Evolutionary conservation across 2,797 vertebrate species (phyloP).

Genomic region (Poeciliopsis presidionis): DNA sequence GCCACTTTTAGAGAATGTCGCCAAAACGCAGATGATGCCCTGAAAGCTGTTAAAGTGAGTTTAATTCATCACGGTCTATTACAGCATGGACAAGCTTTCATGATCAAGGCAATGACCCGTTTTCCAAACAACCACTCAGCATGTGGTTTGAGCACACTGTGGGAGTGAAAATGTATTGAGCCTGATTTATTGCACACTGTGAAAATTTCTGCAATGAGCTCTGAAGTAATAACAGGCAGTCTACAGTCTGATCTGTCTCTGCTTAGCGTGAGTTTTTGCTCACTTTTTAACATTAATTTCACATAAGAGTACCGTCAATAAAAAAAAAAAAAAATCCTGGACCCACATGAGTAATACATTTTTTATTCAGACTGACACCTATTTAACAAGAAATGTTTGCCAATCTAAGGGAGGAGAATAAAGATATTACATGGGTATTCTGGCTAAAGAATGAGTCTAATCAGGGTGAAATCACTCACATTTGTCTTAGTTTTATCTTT

Average conservation of each 20-base stretch:
- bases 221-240: slow-evolving; percentile 43
- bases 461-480: slow-evolving; percentile 1
- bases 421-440: neutral
- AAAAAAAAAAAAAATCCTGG: neutral
- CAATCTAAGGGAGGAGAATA: neutral
- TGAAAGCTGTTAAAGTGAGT: slow-evolving; percentile 70
- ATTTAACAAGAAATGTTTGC: slow-evolving; percentile 16
- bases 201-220: slow-evolving; percentile 33
- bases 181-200: slow-evolving; percentile 60
- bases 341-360: slow-evolving; percentile 6
- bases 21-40: slow-evolving; percentile 67
- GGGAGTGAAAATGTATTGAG: slow-evolving; percentile 56
- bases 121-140: slow-evolving; percentile 68
- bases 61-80: slow-evolving; percentile 76
- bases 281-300: slow-evolving; percentile 16
- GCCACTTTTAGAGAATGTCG: slow-evolving; percentile 57
- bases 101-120: slow-evolving; percentile 76
- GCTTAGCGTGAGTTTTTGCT: slow-evolving; percentile 22
- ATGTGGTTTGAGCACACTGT: slow-evolving; percentile 59
- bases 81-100: slow-evolving; percentile 66
- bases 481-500: neutral
- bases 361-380: slow-evolving; percentile 10
- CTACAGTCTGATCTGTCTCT: slow-evolving; percentile 35
- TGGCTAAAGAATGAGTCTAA: neutral
- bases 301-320: neutral